Percentiles rank a stretch among this genome's conserved stretches.
Conservation (phyloP, 2,888 invertebrate species). For the Xylota sylvarum region DNA sequence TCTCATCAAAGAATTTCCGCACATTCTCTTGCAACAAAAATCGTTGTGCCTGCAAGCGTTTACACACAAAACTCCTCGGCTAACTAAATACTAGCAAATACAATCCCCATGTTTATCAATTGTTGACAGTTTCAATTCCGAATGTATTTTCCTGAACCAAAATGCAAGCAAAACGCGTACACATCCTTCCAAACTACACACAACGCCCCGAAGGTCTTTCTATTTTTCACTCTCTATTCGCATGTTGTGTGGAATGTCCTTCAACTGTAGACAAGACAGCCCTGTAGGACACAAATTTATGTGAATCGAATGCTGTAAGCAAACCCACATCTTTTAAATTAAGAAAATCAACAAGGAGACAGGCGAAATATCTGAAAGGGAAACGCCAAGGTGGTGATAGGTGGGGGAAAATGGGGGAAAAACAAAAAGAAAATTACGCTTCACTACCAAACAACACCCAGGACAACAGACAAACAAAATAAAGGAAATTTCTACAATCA, state of each 20-base stretch:
- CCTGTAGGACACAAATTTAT: conserved; percentile 62
- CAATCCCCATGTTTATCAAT: conserved; percentile 47
- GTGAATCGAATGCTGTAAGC: conserved; percentile 57
- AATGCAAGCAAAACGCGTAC: conserved; percentile 47
- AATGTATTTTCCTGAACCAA: conserved; percentile 43
- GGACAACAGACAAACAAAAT: conserved; percentile 63
- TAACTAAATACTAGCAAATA: conserved; percentile 45
- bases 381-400: conserved; percentile 12
- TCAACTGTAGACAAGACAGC: conserved; percentile 55
- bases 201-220: conserved; percentile 42
- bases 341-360: conserved; percentile 73
- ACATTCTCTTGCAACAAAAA: conserved; percentile 29
- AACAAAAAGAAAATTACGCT: conserved; percentile 13
- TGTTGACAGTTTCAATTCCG: conserved; percentile 68
- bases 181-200: conserved; percentile 10
- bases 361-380: conserved; percentile 48
- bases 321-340: conserved; percentile 70
- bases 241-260: conserved; percentile 61
- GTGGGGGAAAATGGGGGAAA: background rate
- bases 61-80: conserved; percentile 46
- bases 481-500: conserved; percentile 72
- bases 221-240: conserved; percentile 45
- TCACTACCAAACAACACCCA: conserved; percentile 37
- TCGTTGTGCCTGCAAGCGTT: conserved; percentile 43
- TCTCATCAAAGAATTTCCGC: conserved; percentile 71